Conservation (phyloP, 2,888 invertebrate genomes). For the Malthinus flaveolus region DNA sequence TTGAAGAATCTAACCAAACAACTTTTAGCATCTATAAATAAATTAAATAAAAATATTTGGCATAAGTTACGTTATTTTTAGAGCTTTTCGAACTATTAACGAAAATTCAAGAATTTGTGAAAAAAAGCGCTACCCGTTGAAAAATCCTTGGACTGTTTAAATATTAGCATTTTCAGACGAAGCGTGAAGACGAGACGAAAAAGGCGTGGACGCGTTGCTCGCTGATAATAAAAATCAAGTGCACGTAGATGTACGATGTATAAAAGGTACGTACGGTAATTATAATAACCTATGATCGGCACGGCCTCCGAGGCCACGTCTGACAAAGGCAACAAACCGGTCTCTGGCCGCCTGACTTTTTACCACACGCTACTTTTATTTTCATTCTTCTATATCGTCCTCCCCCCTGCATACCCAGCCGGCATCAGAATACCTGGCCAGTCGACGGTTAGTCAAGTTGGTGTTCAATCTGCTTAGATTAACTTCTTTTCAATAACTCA, state of each 20-base stretch:
- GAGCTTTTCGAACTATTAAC: not conserved
- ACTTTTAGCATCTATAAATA: conserved; percentile 5
- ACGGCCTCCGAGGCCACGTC: conserved; percentile 39
- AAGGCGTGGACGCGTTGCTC: conserved; percentile 30
- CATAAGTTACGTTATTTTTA: not conserved
- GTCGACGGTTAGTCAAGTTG: conserved; percentile 31
- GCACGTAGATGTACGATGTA: conserved; percentile 41
- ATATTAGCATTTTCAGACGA: conserved; percentile 22
- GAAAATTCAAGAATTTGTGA: not conserved
- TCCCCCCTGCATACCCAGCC: conserved; percentile 32
- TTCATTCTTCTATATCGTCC: conserved; percentile 35
- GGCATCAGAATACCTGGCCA: conserved; percentile 35
- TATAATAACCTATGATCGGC: conserved; percentile 45
- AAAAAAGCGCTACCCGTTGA: not conserved
- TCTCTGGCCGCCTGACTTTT: conserved; percentile 37
- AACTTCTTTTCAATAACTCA: conserved; percentile 15
- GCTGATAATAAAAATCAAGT: conserved; percentile 41
- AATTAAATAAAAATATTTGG: not conserved
- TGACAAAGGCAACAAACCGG: conserved; percentile 38
- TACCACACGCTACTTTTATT: conserved; percentile 37
- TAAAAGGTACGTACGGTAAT: conserved; percentile 40
- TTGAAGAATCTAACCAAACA: conserved; percentile 1
- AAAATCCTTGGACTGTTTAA: conserved; percentile 6
- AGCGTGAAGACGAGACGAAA: conserved; percentile 27
- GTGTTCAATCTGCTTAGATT: conserved; percentile 31